phyloP scores from a whole-genome alignment of 2,888 invertebrate species.

The Clepsis dumicolana region DNA sequence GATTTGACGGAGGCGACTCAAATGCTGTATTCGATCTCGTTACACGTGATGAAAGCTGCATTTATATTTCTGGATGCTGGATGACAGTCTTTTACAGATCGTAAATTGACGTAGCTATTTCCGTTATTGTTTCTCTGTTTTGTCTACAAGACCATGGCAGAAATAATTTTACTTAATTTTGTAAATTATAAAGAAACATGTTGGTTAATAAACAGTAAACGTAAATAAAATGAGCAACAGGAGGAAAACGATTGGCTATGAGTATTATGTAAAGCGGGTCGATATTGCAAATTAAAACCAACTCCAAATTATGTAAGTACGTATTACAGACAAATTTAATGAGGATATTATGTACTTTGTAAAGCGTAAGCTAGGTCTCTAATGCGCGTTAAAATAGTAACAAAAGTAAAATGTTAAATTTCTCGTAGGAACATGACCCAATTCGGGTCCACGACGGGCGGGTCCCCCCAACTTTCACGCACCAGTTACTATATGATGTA shows the following conservation, averaged over 20 bases:
- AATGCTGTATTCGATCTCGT: too few species aligned
- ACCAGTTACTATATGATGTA: conserved; percentile 25
- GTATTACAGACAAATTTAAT: background rate
- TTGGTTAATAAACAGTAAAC: background rate
- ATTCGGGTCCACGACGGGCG: conserved; percentile 53
- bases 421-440: conserved; percentile 68
- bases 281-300: background rate
- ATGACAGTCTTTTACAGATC: too few species aligned
- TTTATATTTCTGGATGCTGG: too few species aligned
- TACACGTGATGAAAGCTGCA: too few species aligned
- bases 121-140: too few species aligned
- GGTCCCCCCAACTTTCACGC: conserved; percentile 35
- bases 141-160: too few species aligned
- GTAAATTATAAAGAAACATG: too few species aligned
- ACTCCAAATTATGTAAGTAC: background rate
- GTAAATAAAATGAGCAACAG: background rate
- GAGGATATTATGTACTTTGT: background rate
- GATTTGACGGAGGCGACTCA: too few species aligned
- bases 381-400: conserved; percentile 25
- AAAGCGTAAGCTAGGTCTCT: background rate
- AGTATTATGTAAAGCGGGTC: background rate
- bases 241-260: background rate
- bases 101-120: too few species aligned
- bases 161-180: too few species aligned
- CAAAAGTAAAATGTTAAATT: conserved; percentile 71